Base-by-base conservation (phyloP, 1,140 invertebrate genomes). In the Drosophila leontia region DNA sequence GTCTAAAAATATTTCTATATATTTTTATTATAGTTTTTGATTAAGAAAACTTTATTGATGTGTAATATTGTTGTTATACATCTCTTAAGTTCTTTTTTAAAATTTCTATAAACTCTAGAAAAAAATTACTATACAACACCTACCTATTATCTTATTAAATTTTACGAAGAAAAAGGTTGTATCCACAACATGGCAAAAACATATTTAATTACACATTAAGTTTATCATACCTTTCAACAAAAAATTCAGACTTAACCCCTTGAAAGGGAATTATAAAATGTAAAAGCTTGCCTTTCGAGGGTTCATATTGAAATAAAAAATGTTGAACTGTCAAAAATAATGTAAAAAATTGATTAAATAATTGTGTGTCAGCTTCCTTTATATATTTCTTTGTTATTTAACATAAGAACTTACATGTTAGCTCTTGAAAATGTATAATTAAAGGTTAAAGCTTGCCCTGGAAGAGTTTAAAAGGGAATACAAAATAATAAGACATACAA, bases 271-370 rank as follows among this genome's bases (percentile, higher is more conserved):
- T 23, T 17, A 34, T 13, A 8, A 50, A 42, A 59, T 15, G 19
- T 34, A n/a, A 50, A 50, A 26, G 17, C 44, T 23, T 64, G 19
- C 19, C n/a, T 39, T 23, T 37, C 5, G 5, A 6, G 15, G 7
- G 3, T 8, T 50, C 2, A 13, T 11, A 3, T 35, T n/a, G 3
- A 8, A 26, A 9, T 9, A 67, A 45, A 51, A 45, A 42, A n/a
- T 23, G 3, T 1, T 6, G 7, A 35, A 45, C 35, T 32, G 35
- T 32, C 60, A 48, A 35, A 39, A 55, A 47, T 13, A 9, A 17
- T 1, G 4, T 9, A 15, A 42, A 39, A 55, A 57, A 57, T 17
- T 32, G 13, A 70, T 68, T 7, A 37, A 51, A 44, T 51, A 67
- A 51, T 51, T 50, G 2, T 65, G 3, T 26, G 7, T 11, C 41